Percentiles rank a stretch among this genome's conserved stretches.
Evolutionary conservation across 2,797 vertebrate genomes (phyloP).

Genomic region (Glyptemys insculpta): DNA sequence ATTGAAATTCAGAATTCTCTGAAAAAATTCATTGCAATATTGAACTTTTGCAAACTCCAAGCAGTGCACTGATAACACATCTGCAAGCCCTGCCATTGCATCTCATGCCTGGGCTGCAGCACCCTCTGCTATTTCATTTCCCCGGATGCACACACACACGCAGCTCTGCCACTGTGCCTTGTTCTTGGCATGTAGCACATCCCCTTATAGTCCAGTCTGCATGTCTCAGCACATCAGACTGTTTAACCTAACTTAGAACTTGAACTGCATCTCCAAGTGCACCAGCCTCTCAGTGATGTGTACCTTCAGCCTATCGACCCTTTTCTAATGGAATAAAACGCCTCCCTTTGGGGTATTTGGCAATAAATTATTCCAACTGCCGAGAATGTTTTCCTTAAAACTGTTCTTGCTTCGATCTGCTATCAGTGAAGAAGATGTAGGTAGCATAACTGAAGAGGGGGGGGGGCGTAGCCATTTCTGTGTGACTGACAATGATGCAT

Average conservation of each 20-base stretch:
- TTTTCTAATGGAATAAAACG: neutral
- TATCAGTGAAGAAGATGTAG: neutral
- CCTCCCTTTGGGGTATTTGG: neutral
- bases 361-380: accelerated
- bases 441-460: accelerated
- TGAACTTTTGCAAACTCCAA: accelerated
- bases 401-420: neutral
- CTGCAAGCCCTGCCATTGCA: neutral
- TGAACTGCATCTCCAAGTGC: neutral
- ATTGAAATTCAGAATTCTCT: neutral
- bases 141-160: no score
- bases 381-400: neutral
- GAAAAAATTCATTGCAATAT: neutral
- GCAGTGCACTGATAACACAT: accelerated
- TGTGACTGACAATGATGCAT: neutral
- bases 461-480: neutral
- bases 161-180: no score
- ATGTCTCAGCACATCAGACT: neutral
- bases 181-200: no score
- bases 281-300: neutral
- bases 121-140: no score
- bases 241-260: neutral
- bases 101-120: neutral
- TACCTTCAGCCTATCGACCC: no score
- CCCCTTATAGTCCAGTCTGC: no score